Evolutionary conservation across 1,140 invertebrate genomes (phyloP).

Genomic region (Himalopsyche phryganea): DNA sequence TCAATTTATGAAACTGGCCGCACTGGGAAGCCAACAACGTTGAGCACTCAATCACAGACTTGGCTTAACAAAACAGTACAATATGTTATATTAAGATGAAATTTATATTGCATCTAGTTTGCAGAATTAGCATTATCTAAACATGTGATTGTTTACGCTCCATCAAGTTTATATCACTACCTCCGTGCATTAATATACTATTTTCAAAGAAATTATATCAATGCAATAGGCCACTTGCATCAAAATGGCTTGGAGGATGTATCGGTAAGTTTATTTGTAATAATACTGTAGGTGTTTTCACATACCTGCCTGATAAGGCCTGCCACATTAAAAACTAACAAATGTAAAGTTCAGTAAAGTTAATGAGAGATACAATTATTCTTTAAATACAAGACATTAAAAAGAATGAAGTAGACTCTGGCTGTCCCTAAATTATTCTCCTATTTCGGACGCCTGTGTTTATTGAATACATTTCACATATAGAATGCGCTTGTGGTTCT

Average conservation of each 20-base stretch:
- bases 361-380: background rate
- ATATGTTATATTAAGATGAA: background rate
- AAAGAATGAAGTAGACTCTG: background rate
- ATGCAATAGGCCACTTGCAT: constrained; percentile 7
- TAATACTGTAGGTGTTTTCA: background rate
- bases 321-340: background rate
- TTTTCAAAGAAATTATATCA: constrained; percentile 8
- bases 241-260: constrained; percentile 1
- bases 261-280: constrained; percentile 1
- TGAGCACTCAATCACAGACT: no score
- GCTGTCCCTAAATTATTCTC: background rate
- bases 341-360: background rate
- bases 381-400: background rate
- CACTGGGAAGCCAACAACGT: no score
- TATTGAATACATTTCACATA: no score
- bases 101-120: constrained; percentile 2
- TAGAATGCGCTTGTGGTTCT: no score
- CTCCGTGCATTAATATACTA: constrained; percentile 8
- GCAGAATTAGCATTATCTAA: constrained; percentile 8
- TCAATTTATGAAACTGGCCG: no score
- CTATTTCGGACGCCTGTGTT: no score
- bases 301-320: background rate
- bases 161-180: constrained; percentile 9
- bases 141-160: background rate
- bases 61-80: no score